These are phyloP conservation scores for Drosophila neonasuta DNA, from an alignment of 2,888 invertebrate species.

Conservation along the genomic window DNA sequence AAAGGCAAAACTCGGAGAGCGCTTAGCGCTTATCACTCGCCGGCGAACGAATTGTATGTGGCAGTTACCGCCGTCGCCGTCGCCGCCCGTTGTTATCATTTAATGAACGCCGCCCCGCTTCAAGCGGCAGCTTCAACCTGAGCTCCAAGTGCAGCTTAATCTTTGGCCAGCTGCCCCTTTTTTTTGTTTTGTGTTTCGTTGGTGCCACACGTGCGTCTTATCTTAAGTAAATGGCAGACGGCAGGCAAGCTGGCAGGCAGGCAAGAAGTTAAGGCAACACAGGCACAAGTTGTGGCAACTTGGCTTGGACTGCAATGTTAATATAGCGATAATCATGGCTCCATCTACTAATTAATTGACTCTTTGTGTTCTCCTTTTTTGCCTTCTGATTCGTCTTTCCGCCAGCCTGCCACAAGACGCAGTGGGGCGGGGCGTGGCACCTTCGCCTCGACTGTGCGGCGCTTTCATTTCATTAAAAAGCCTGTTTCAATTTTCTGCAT, in stretches of 20 bases:
- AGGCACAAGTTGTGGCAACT: not conserved
- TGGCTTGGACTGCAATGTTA: slow-evolving; percentile 63
- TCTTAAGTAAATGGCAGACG: slow-evolving; percentile 75
- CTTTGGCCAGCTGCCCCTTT: slow-evolving; percentile 18
- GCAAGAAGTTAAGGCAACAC: no score
- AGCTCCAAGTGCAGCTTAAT: slow-evolving; percentile 22
- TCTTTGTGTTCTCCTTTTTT: slow-evolving; percentile 79
- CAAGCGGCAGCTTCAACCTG: slow-evolving; percentile 34
- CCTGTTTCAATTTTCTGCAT: slow-evolving; percentile 80
- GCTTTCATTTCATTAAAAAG: slow-evolving; percentile 78
- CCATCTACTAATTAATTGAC: slow-evolving; percentile 83
- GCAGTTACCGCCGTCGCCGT: slow-evolving; percentile 21
- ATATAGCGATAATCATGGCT: slow-evolving; percentile 81
- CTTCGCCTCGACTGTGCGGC: slow-evolving; percentile 46
- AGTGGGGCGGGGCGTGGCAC: not conserved
- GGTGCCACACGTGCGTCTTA: slow-evolving; percentile 70
- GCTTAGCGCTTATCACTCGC: slow-evolving; percentile 40
- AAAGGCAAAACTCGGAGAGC: slow-evolving; percentile 4
- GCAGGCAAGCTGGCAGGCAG: slow-evolving; percentile 23
- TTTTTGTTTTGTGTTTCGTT: slow-evolving; percentile 4
- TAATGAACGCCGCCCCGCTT: slow-evolving; percentile 66
- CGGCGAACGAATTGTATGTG: slow-evolving; percentile 45
- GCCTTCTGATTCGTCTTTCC: slow-evolving; percentile 31
- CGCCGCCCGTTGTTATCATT: slow-evolving; percentile 67
- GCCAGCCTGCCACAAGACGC: slow-evolving; percentile 6